These are phyloP conservation scores for Poecile atricapillus DNA, from an alignment of 2,113 vertebrate genomes.

Conservation along the genomic window DNA sequence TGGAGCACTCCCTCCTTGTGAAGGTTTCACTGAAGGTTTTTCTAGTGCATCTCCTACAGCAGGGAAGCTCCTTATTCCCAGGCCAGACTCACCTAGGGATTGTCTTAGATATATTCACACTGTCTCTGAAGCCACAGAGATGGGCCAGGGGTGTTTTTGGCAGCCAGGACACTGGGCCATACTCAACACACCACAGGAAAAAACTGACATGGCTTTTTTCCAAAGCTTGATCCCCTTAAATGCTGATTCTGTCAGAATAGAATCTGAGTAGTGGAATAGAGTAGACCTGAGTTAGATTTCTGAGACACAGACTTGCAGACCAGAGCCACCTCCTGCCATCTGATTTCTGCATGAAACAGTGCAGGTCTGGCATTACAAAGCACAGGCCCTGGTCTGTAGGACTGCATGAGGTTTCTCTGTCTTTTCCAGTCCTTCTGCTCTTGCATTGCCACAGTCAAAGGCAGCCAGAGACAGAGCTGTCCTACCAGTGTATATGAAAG, in stretches of 20 bases:
- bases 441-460: not conserved
- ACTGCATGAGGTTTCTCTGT: not conserved
- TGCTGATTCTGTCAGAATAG: not conserved
- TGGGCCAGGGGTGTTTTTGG: not conserved
- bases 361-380: fast-evolving
- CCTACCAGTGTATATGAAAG: not conserved
- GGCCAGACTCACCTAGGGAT: not conserved
- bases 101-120: not conserved
- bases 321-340: not conserved
- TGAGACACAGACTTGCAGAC: not conserved
- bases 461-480: not conserved
- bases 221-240: not conserved
- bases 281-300: not conserved
- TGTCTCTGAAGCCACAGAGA: not conserved
- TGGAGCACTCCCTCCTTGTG: not conserved
- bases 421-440: not conserved
- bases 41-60: not conserved
- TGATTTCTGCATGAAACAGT: not conserved
- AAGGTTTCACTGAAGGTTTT: not conserved
- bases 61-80: not conserved
- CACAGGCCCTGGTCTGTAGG: not conserved
- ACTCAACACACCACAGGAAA: not conserved
- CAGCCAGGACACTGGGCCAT: not conserved
- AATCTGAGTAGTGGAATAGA: no score
- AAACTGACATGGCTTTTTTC: not conserved